phyloP scores from a whole-genome alignment of 2,113 vertebrate species.

The Oreocharis arfaki region DNA sequence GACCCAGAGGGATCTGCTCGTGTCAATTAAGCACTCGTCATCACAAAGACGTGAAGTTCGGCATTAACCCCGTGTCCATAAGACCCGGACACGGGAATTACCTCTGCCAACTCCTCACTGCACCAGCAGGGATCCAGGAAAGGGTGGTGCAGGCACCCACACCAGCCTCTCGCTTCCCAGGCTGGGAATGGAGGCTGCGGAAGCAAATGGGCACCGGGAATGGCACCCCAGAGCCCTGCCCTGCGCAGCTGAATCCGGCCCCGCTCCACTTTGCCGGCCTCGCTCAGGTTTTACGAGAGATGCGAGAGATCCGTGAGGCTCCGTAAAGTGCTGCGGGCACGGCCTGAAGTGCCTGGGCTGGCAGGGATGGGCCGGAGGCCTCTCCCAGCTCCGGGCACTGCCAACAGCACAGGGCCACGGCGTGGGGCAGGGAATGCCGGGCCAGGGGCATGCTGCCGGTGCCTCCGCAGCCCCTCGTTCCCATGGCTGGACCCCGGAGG shows the following conservation, averaged over 20 bases:
- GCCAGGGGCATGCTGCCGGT: neutral
- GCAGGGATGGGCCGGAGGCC: neutral
- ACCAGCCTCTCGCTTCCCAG: fast-evolving
- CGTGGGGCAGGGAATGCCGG: fast-evolving
- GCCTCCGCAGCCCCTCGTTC: fast-evolving
- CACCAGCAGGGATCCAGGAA: neutral
- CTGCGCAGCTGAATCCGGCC: neutral
- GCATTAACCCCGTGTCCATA: fast-evolving
- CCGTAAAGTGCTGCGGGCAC: neutral
- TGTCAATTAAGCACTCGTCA: fast-evolving
- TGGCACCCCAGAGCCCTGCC: slow-evolving; percentile 16
- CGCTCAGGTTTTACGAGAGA: neutral
- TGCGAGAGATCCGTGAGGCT: fast-evolving
- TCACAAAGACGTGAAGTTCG: fast-evolving
- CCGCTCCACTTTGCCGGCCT: neutral
- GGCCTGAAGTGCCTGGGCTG: neutral
- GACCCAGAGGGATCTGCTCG: fast-evolving
- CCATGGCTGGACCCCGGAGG: fast-evolving
- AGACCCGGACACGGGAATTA: fast-evolving
- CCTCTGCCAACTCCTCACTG: fast-evolving
- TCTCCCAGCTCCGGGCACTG: neutral
- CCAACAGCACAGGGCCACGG: fast-evolving
- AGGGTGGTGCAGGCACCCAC: neutral
- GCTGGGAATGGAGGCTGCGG: neutral
- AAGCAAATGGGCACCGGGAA: neutral